Evolutionary conservation across 2,888 invertebrate species (phyloP), one percentile per base, ranked within the genome.

Genomic region (Yponomeuta plumbellus): DNA sequence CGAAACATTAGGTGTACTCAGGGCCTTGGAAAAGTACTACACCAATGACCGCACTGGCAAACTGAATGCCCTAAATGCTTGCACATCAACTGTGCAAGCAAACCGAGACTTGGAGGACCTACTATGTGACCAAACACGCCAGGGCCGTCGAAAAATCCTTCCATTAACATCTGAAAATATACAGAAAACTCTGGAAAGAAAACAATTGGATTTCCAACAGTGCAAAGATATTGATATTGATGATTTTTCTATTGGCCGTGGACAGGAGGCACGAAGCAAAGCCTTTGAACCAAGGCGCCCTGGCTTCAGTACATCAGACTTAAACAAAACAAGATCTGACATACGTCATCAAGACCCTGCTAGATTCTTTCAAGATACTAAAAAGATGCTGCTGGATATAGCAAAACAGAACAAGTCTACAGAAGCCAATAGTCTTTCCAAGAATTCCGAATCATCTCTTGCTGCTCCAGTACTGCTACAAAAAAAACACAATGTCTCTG

Each of bases 151-250:
- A 23, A 75, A 77, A 64, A 64, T 34, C n/a, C 34, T 61, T 34
- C 17, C 44, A 52, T 52, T 52, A 52, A 61, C 11, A n/a, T n/a
- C 34, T 61, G 63, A 13, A 21, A 20, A 40, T 22, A 21, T 68
- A 4, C 68, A 75, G 8, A 39, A 61, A 0, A 23, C 80, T 1
- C 17, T 82, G 0, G 67, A 77, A 11, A 77, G 76, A n/a, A 84
- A 85, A 68, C 65, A 74, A 0, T 75, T 76, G 64, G 81, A 80
- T 68, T 75, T 86, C 10, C 76, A 81, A 52, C 69, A 76, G 2
- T 86, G 83, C 66, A 83, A 84, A 71, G 84, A 79, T 64, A 20
- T 79, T 5, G 84, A 79, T 64, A 20, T 79, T 5, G 81, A 85
- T 13, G 83, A 85, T 21, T 70, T 70, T 0, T 76, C 84, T 0